These are phyloP conservation scores for Nipponacmea schrenckii DNA, from an alignment of 2,888 invertebrate species.

Conservation along the genomic window DNA sequence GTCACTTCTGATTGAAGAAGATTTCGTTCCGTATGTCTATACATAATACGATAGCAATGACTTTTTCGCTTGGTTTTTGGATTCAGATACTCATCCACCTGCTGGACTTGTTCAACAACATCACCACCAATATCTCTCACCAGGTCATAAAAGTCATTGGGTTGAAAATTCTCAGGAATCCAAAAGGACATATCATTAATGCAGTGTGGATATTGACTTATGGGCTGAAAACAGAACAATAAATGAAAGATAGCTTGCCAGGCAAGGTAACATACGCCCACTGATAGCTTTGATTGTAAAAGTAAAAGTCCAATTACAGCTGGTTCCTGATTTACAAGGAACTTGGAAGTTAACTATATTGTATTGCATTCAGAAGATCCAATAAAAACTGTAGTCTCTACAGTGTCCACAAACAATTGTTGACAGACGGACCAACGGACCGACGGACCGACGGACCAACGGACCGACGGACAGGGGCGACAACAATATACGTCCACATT, in stretches of 20 bases:
- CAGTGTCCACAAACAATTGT: too few species aligned
- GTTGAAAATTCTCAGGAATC: slow-evolving; percentile 76
- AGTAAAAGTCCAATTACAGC: too few species aligned
- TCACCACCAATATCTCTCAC: slow-evolving; percentile 90
- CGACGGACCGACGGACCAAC: too few species aligned
- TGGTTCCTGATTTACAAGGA: too few species aligned
- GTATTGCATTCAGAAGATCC: too few species aligned
- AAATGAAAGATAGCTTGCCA: too few species aligned
- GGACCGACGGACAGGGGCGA: too few species aligned
- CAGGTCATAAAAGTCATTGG: slow-evolving; percentile 80
- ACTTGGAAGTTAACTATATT: too few species aligned
- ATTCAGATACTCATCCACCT: slow-evolving; percentile 87
- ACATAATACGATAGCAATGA: slow-evolving; percentile 90
- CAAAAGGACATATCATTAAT: slow-evolving; percentile 95
- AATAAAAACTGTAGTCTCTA: too few species aligned
- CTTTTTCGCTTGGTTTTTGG: slow-evolving; percentile 85
- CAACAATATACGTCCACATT: too few species aligned
- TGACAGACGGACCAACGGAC: too few species aligned
- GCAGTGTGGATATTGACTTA: slow-evolving; percentile 89
- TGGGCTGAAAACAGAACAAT: slow-evolving; percentile 70
- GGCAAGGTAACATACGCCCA: background rate
- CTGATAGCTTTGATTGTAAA: too few species aligned
- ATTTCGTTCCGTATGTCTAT: slow-evolving; percentile 90
- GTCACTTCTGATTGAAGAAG: slow-evolving; percentile 89
- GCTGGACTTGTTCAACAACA: slow-evolving; percentile 88